Evolutionary conservation across 2,888 invertebrate species (phyloP).

Genomic region (Cephus runcator): DNA sequence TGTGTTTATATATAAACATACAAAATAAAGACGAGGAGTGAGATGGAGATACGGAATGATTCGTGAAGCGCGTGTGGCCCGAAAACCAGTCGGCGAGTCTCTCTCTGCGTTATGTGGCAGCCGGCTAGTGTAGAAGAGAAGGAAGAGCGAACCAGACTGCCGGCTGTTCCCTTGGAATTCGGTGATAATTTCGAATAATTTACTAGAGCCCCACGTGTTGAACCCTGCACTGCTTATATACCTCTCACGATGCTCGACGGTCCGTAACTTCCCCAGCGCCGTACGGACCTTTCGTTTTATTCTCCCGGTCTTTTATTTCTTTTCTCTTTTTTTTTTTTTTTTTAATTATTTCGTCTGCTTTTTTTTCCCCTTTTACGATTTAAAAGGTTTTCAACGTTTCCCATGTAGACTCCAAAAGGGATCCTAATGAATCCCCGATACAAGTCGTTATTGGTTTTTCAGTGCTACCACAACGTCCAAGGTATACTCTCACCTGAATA

Average conservation of each 20-base stretch:
- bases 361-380: not conserved
- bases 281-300: not conserved
- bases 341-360: not conserved
- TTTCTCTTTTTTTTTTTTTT: not conserved
- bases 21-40: not conserved
- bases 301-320: not conserved
- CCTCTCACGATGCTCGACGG: not conserved
- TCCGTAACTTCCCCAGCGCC: not conserved
- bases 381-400: not conserved
- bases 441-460: not conserved
- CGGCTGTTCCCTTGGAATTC: not conserved
- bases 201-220: not conserved
- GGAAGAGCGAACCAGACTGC: not conserved
- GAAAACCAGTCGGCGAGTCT: conserved; percentile 3
- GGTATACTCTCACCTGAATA: not conserved
- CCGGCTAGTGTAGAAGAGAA: not conserved
- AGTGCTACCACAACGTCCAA: not conserved
- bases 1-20: not conserved
- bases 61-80: conserved; percentile 3
- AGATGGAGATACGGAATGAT: not conserved
- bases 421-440: not conserved
- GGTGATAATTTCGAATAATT: conserved; percentile 6
- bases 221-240: not conserved
- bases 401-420: not conserved
- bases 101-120: not conserved